Conservation (phyloP, 1,140 invertebrate genomes). For the Orchestia grillus region DNA sequence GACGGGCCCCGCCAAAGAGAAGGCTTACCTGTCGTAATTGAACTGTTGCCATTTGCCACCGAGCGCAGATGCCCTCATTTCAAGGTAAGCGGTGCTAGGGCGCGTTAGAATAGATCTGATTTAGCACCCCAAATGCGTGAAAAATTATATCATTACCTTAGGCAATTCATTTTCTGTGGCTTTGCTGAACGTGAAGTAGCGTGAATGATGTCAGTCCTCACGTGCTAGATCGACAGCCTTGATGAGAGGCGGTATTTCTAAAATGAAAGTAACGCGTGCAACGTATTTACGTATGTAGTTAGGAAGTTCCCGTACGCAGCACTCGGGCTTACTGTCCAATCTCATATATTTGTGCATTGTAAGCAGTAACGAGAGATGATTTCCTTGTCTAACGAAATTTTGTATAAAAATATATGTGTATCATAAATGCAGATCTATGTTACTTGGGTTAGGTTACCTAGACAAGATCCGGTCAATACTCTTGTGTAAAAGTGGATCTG, state of each 20-base stretch:
- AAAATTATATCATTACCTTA: neutral
- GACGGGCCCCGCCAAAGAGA: neutral
- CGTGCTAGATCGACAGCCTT: neutral
- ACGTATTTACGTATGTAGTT: neutral
- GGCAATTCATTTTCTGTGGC: neutral
- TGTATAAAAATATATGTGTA: too few species aligned
- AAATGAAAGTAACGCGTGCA: neutral
- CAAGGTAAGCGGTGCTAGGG: neutral
- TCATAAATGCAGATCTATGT: too few species aligned
- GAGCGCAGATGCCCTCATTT: neutral
- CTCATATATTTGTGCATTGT: too few species aligned
- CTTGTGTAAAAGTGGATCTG: too few species aligned
- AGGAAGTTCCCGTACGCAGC: too few species aligned
- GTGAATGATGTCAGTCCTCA: neutral
- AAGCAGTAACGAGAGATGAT: too few species aligned
- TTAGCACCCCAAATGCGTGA: neutral
- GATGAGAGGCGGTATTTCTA: neutral
- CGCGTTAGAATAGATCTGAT: neutral
- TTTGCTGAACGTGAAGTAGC: neutral
- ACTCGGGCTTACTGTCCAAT: too few species aligned
- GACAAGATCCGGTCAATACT: too few species aligned
- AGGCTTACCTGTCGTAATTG: slow-evolving; percentile 5
- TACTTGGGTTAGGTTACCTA: too few species aligned
- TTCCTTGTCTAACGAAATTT: too few species aligned
- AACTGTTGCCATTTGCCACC: neutral